phyloP scores from a whole-genome alignment of 2,888 invertebrate genomes.

The Limenitis camilla region DNA sequence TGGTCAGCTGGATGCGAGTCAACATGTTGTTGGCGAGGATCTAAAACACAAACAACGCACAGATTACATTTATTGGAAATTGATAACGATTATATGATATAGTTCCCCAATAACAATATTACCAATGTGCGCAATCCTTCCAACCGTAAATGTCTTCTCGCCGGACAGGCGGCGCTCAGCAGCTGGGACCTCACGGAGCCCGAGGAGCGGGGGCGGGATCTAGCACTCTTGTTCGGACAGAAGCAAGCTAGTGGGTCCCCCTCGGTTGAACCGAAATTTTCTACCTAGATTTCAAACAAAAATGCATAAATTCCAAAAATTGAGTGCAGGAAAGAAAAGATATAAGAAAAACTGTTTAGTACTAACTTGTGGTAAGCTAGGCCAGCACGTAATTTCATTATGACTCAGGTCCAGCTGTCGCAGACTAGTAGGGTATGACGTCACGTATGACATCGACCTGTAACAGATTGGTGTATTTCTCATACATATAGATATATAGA shows the following conservation, averaged over 20 bases:
- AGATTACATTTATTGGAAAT: neutral
- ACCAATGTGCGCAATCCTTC: conserved; percentile 86
- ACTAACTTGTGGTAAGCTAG: conserved; percentile 81
- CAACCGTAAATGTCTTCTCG: conserved; percentile 87
- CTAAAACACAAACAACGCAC: conserved; percentile 28
- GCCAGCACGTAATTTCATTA: conserved; percentile 93
- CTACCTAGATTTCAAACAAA: conserved; percentile 44
- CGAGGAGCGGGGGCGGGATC: conserved; percentile 59
- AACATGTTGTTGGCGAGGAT: conserved; percentile 91
- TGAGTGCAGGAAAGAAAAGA: neutral
- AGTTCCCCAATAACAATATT: conserved; percentile 3
- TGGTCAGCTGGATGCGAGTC: conserved; percentile 84
- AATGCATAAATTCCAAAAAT: too few relatives aligned
- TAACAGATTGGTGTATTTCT: neutral
- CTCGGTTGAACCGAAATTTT: conserved; percentile 76
- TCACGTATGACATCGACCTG: conserved; percentile 88
- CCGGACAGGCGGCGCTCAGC: conserved; percentile 86
- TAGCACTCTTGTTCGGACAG: conserved; percentile 44
- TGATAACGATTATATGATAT: neutral
- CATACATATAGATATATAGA: too few relatives aligned
- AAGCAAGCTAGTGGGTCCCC: conserved; percentile 83
- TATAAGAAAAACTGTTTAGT: conserved; percentile 21
- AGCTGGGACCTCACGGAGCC: conserved; percentile 82
- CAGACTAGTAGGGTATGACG: conserved; percentile 90
- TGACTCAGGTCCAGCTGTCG: conserved; percentile 95